Base-by-base conservation (phyloP, 1,140 invertebrate genomes). In the Brachionus plicatilis region DNA sequence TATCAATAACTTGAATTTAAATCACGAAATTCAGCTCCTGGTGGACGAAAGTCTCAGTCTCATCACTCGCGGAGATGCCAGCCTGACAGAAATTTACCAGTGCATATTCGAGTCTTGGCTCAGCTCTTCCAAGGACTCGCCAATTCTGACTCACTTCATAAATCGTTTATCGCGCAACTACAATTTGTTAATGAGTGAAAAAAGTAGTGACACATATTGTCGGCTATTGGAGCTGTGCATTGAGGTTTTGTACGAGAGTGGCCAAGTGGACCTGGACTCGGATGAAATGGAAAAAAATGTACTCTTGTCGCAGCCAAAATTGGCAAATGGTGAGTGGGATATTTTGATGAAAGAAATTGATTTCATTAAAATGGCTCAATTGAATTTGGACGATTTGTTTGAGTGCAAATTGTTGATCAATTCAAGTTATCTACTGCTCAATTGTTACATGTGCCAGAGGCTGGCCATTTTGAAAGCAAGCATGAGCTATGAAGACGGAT, bases 91-190 rank as follows among this genome's bases (percentile, higher is more conserved):
- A 60, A 47, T 82, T 45, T 82, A 82, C 53, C 53, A 65, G 11
- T 65, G 37, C 5, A 65, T 82, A 29, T 65, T 82, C 33, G 79
- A 82, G 20, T 65, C 79, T 11, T 82, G 79, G 79, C 27, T 82
- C 2, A 68, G 79, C 11, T 82, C 79, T 20, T 82, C 79, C n/a
- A 82, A 68, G 65, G 79, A 82, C 14, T 82, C 79, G 12, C 79
- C 79, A 20, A 82, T 82, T 37, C 20, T 82, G n/a, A 43, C 24
- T 11, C 53, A 82, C 41, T 68, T 82, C 12, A 82, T 82, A n/a
- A 82, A 82, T 37, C 79, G 79, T 24, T 5, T 82, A 43, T 82
- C 79, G 1, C 33, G 37, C 2, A 65, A 68, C 29, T 60, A 68
- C 29, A 68, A 82, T 65, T 24, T 82, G 11, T 17, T 76, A 27